These are phyloP conservation scores for Hydrotaea diabolus DNA, from an alignment of 2,888 invertebrate species.

Conservation along the genomic window DNA sequence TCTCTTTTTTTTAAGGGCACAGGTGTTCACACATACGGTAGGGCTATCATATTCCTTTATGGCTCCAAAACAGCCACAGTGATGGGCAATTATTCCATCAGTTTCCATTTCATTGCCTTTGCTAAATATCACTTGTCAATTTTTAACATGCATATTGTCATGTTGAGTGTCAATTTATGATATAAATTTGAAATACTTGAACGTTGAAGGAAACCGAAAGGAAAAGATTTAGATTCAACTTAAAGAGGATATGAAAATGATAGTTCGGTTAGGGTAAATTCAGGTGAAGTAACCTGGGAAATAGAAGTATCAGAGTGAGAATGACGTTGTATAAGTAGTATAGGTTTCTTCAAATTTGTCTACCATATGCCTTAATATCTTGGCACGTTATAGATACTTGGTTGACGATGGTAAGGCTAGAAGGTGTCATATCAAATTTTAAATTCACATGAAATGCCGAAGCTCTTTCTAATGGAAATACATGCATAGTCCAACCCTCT, in stretches of 20 bases:
- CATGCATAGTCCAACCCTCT: no score
- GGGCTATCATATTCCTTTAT: slow-evolving; percentile 56
- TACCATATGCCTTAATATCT: no score
- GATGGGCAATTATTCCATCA: slow-evolving; percentile 75
- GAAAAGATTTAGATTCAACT: not conserved
- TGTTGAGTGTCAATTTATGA: slow-evolving; percentile 58
- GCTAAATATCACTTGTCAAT: slow-evolving; percentile 75
- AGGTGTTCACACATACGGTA: slow-evolving; percentile 45
- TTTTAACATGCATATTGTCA: slow-evolving; percentile 57
- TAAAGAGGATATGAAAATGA: not conserved
- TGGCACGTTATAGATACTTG: no score
- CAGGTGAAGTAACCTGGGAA: no score
- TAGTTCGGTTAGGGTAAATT: no score
- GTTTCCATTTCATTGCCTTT: slow-evolving; percentile 35
- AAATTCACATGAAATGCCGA: no score
- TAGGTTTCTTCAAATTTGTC: no score
- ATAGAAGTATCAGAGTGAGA: no score
- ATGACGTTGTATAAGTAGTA: no score
- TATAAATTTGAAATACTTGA: slow-evolving; percentile 18
- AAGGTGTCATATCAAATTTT: no score
- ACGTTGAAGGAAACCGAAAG: not conserved
- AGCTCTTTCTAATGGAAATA: no score
- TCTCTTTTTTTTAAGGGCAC: slow-evolving; percentile 28
- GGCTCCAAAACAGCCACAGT: slow-evolving; percentile 51
- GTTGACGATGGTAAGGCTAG: no score